Conservation (phyloP, 2,888 invertebrate species). For the Netelia inedita region DNA sequence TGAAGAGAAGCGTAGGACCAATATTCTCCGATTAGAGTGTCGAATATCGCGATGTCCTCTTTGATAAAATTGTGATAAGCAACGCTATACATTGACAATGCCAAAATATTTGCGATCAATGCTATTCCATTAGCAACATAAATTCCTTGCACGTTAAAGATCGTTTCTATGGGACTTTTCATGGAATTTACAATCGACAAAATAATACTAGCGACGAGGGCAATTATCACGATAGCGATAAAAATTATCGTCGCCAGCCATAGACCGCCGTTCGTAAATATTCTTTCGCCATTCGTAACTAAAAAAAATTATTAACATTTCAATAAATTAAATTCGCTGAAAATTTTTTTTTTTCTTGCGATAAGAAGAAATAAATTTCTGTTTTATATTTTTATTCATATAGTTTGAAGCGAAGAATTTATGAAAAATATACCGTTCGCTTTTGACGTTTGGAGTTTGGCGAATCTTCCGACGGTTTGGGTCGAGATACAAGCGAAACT, state of each 20-base stretch:
- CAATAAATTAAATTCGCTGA: background rate
- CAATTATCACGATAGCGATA: slow-evolving; percentile 62
- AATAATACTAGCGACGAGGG: slow-evolving; percentile 60
- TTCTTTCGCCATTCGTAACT: slow-evolving; percentile 57
- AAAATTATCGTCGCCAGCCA: slow-evolving; percentile 69
- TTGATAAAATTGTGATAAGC: slow-evolving; percentile 67
- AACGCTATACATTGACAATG: slow-evolving; percentile 69
- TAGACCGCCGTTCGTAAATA: slow-evolving; percentile 70
- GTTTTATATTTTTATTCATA: no score
- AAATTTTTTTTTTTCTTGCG: background rate
- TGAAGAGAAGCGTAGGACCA: slow-evolving; percentile 65
- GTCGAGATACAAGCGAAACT: slow-evolving; percentile 68
- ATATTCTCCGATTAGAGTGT: slow-evolving; percentile 73
- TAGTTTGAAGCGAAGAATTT: background rate
- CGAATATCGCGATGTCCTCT: slow-evolving; percentile 71
- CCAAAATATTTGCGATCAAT: slow-evolving; percentile 66
- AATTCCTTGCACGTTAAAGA: slow-evolving; percentile 73
- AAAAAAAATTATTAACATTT: slow-evolving; percentile 22
- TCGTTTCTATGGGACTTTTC: slow-evolving; percentile 69
- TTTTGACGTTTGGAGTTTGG: background rate
- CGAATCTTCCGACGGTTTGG: background rate
- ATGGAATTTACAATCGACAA: slow-evolving; percentile 71
- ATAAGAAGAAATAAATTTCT: no score
- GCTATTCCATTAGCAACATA: slow-evolving; percentile 66
- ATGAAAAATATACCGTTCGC: background rate